These are phyloP conservation scores for Stegophylla sp. DNA, from an alignment of 2,888 invertebrate genomes.

Conservation along the genomic window DNA sequence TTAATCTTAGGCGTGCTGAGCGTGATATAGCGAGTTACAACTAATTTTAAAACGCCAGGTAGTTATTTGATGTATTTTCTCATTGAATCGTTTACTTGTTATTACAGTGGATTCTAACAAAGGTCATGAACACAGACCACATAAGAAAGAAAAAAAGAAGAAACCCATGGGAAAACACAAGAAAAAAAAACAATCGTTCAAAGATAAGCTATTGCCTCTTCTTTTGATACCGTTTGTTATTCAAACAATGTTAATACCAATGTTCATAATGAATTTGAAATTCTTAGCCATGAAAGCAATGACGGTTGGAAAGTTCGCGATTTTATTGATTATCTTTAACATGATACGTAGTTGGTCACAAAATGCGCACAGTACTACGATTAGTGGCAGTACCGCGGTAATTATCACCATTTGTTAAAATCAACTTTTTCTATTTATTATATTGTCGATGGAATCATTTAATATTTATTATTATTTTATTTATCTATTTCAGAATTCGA, in stretches of 20 bases:
- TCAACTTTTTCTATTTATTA: not conserved
- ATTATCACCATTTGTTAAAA: not conserved
- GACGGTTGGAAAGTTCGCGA: conserved; percentile 62
- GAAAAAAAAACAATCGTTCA: conserved; percentile 60
- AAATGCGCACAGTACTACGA: conserved; percentile 33
- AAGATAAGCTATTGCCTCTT: conserved; percentile 62
- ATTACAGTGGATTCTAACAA: conserved; percentile 19
- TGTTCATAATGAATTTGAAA: conserved; percentile 63
- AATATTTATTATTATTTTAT: not conserved
- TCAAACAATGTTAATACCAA: conserved; percentile 62
- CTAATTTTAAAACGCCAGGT: too few species aligned
- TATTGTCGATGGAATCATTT: not conserved
- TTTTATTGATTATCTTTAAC: conserved; percentile 62
- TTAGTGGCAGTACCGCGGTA: conserved; percentile 25
- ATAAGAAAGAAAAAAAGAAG: conserved; percentile 57
- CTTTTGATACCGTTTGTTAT: conserved; percentile 63
- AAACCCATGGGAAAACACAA: conserved; percentile 60
- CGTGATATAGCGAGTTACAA: too few species aligned
- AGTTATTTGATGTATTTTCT: too few species aligned
- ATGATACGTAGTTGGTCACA: conserved; percentile 60
- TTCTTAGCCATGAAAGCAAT: conserved; percentile 63
- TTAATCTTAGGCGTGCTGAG: too few species aligned
- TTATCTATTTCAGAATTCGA: conserved; percentile 59
- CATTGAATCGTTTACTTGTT: too few species aligned
- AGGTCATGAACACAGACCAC: conserved; percentile 34